These are phyloP conservation scores for Drosophila antonietae DNA, from an alignment of 2,888 invertebrate species.

Conservation along the genomic window DNA sequence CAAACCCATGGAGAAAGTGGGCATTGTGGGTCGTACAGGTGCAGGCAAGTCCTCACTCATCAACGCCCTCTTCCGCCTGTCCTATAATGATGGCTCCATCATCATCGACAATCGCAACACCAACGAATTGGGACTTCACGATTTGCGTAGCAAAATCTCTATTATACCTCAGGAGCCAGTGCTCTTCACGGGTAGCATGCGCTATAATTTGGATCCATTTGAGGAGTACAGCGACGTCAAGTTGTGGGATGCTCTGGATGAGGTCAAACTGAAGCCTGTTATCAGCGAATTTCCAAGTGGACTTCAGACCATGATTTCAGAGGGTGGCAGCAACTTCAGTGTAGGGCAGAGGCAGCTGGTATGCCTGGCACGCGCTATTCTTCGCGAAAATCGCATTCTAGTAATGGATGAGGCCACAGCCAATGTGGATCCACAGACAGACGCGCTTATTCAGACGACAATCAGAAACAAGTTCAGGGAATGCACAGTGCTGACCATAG, in stretches of 20 bases:
- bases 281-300: constrained; percentile 88
- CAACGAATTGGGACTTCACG: constrained; percentile 89
- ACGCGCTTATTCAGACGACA: constrained; percentile 92
- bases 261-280: constrained; percentile 88
- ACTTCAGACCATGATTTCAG: constrained; percentile 89
- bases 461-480: constrained; percentile 90
- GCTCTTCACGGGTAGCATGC: constrained; percentile 93
- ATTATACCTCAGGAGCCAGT: constrained; percentile 95
- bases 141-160: constrained; percentile 90
- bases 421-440: constrained; percentile 95
- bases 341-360: constrained; percentile 96
- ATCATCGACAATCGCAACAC: constrained; percentile 92
- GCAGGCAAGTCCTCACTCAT: constrained; percentile 90
- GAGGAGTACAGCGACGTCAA: constrained; percentile 90
- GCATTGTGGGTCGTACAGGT: constrained; percentile 90
- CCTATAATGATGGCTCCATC: constrained; percentile 91
- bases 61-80: constrained; percentile 91
- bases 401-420: constrained; percentile 98
- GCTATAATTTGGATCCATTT: constrained; percentile 96
- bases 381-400: constrained; percentile 93
- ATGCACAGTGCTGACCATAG: constrained; percentile 95
- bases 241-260: constrained; percentile 93
- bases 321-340: constrained; percentile 93
- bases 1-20: constrained; percentile 88
- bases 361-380: constrained; percentile 94